These are phyloP conservation scores for Actinia equina DNA, from an alignment of 64 coral and sea anemone species.

Conservation along the genomic window DNA sequence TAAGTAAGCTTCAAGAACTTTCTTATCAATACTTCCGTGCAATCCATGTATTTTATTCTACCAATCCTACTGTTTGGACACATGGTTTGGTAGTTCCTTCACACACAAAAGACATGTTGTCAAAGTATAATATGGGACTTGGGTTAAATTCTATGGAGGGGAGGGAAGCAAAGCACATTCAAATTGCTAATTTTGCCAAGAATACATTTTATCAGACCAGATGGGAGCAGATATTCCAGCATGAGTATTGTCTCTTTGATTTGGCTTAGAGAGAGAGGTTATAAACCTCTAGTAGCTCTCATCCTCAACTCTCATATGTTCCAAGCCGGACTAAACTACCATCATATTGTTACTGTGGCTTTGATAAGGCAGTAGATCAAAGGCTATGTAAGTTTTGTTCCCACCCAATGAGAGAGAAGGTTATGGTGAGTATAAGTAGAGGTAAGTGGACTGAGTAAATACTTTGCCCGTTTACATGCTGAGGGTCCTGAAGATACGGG, in stretches of 20 bases:
- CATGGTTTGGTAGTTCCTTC: slow-evolving; percentile 41
- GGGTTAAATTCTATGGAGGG: slow-evolving; percentile 56
- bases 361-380: too few relatives aligned
- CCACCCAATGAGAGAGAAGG: too few relatives aligned
- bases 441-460: too few relatives aligned
- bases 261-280: slow-evolving; percentile 63
- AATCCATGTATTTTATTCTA: slow-evolving; percentile 27
- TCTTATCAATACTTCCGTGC: slow-evolving; percentile 37
- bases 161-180: slow-evolving; percentile 56
- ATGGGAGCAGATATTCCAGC: slow-evolving; percentile 67
- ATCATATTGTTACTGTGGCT: too few relatives aligned
- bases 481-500: too few relatives aligned
- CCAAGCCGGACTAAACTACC: too few relatives aligned
- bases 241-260: slow-evolving; percentile 57
- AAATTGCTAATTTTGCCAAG: slow-evolving; percentile 40
- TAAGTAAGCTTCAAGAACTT: too few relatives aligned
- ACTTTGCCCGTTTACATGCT: too few relatives aligned
- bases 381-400: too few relatives aligned
- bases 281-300: too few relatives aligned
- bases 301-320: too few relatives aligned
- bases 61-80: slow-evolving; percentile 65
- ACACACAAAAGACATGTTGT: slow-evolving; percentile 38
- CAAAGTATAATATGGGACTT: slow-evolving; percentile 51
- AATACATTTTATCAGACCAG: slow-evolving; percentile 46
- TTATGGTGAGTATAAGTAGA: too few relatives aligned